Evolutionary conservation across 1,140 invertebrate species (phyloP).

Genomic region (Helicoverpa zea): DNA sequence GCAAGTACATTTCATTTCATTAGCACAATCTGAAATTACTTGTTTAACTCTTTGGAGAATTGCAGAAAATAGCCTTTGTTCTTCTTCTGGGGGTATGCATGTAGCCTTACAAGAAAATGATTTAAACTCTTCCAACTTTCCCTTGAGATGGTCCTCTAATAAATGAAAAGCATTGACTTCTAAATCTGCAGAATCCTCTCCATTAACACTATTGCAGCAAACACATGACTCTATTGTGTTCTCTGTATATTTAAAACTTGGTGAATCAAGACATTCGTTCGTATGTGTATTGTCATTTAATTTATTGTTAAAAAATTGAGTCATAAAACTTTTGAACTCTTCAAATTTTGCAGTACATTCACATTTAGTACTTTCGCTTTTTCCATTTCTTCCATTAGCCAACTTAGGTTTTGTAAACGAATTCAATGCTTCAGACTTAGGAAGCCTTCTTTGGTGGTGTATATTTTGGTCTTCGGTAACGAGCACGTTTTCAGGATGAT

Average conservation of each 20-base stretch:
- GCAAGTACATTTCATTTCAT: constrained; percentile 66
- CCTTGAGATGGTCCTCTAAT: constrained; percentile 74
- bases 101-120: constrained; percentile 56
- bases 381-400: neutral
- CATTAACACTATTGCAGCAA: constrained; percentile 65
- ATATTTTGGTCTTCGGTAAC: neutral
- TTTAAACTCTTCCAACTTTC: constrained; percentile 70
- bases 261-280: constrained; percentile 50
- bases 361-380: constrained; percentile 24
- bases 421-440: neutral
- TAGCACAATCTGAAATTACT: constrained; percentile 69
- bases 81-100: constrained; percentile 65
- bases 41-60: constrained; percentile 73
- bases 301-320: constrained; percentile 37
- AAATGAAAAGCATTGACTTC: constrained; percentile 79
- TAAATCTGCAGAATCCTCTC: constrained; percentile 68
- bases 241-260: constrained; percentile 32
- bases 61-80: constrained; percentile 67
- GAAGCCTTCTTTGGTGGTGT: neutral
- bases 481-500: neutral
- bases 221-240: constrained; percentile 59
- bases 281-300: constrained; percentile 6
- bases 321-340: constrained; percentile 51
- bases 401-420: neutral
- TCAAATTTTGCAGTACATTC: constrained; percentile 50